phyloP scores from a whole-genome alignment of 1,140 invertebrate species.

The Lepidotrigona ventralis region DNA sequence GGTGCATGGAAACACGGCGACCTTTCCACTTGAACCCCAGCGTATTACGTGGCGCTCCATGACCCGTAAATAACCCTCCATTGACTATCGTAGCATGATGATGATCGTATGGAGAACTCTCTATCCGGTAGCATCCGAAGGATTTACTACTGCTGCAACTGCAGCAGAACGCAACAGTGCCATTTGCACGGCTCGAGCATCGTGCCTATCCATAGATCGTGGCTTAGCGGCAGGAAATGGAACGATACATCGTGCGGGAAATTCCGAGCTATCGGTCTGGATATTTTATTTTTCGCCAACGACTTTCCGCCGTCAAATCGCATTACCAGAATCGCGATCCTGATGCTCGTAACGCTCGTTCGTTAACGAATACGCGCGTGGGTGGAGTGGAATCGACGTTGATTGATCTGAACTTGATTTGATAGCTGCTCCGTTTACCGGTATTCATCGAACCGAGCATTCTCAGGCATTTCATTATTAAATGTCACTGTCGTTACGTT shows the following conservation, averaged over 20 bases:
- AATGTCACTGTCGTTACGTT: no score
- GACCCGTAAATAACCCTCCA: conserved; percentile 10
- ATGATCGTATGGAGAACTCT: conserved; percentile 23
- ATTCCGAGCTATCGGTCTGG: background rate
- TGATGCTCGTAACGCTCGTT: background rate
- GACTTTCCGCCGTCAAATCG: background rate
- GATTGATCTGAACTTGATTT: background rate
- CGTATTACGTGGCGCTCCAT: background rate
- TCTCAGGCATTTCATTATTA: no score
- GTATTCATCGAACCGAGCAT: background rate
- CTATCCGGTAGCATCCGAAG: conserved; percentile 10
- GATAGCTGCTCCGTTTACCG: background rate
- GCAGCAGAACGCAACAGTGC: conserved; percentile 5
- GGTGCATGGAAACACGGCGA: background rate
- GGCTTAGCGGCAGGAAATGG: background rate
- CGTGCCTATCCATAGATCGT: background rate
- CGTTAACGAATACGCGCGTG: background rate
- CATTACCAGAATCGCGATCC: no score
- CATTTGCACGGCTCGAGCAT: background rate
- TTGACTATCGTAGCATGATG: conserved; percentile 3
- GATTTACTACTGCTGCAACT: conserved; percentile 23
- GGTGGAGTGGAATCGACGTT: background rate
- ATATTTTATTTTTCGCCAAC: background rate
- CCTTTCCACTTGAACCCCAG: background rate
- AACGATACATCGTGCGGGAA: background rate